A percentile compares a stretch with the other conserved stretches of the same genome.
These are phyloP conservation scores for Heloderma charlesbogerti DNA, from an alignment of 2,113 vertebrate genomes.

Conservation along the genomic window DNA sequence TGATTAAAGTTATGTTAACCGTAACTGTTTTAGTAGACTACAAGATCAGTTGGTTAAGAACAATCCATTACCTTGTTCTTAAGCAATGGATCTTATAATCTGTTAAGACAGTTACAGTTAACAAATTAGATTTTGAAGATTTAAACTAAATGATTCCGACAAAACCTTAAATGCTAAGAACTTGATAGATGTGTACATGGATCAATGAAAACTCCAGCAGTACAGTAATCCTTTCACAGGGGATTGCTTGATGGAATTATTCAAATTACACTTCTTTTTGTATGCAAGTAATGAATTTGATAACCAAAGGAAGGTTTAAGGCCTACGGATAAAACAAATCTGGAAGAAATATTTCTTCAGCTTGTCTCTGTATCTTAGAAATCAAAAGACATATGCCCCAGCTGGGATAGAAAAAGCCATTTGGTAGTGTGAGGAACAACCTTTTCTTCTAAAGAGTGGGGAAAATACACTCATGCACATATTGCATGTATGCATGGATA, in stretches of 20 bases:
- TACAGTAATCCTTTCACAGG: not conserved
- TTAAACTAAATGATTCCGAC: not conserved
- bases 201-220: not conserved
- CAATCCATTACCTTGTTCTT: not conserved
- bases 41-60: not conserved
- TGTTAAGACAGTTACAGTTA: not conserved
- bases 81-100: not conserved
- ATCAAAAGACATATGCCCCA: not conserved
- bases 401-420: not conserved
- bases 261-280: not conserved
- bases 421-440: not conserved
- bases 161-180: not conserved
- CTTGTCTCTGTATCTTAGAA: not conserved
- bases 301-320: not conserved
- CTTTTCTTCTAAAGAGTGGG: rapidly evolving
- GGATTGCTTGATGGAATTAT: not conserved
- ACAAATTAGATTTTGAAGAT: not conserved
- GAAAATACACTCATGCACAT: rapidly evolving
- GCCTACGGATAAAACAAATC: not conserved
- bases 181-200: not conserved
- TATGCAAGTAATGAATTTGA: not conserved
- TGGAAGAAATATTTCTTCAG: not conserved
- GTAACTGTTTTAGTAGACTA: not conserved
- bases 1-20: not conserved
- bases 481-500: rapidly evolving